Conservation (phyloP, 2,113 vertebrate genomes). For the Syngnathus scovelli region DNA sequence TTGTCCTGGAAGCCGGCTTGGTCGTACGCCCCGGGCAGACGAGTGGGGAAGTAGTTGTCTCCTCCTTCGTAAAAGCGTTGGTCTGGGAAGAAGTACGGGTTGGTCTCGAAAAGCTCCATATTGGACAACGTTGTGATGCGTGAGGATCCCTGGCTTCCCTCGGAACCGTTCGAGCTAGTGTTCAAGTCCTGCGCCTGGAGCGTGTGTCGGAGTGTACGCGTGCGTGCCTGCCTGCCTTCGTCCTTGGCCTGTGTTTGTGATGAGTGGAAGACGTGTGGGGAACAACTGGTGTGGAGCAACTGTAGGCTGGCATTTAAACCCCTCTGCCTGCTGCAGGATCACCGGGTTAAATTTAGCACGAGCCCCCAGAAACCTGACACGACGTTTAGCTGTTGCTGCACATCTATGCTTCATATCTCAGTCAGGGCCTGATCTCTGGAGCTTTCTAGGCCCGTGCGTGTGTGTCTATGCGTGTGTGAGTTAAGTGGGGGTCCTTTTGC, state of each 20-base stretch:
- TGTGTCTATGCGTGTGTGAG: conserved; percentile 23
- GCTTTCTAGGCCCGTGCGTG: conserved; percentile 60
- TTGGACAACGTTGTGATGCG: conserved; percentile 28
- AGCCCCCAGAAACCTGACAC: conserved; percentile 90
- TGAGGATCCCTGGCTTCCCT: conserved; percentile 38
- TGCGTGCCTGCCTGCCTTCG: conserved; percentile 20
- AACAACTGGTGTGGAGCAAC: conserved; percentile 78
- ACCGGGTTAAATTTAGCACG: conserved; percentile 98
- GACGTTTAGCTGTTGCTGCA: conserved; percentile 96
- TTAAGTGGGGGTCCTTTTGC: conserved; percentile 18
- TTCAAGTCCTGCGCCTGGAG: conserved; percentile 43
- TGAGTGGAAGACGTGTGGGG: conserved; percentile 73
- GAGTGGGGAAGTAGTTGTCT: conserved; percentile 84
- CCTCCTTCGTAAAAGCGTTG: conserved; percentile 90
- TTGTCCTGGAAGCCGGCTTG: conserved; percentile 79
- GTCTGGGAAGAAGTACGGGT: conserved; percentile 92
- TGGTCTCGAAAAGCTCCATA: conserved; percentile 99
- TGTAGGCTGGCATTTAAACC: conserved; percentile 99
- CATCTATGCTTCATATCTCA: conserved; percentile 94
- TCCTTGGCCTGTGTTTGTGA: conserved; percentile 59
- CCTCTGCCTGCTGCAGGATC: conserved; percentile 92
- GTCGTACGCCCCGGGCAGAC: conserved; percentile 79
- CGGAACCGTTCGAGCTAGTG: conserved; percentile 36
- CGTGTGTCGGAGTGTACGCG: conserved; percentile 47
- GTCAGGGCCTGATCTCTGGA: conserved; percentile 75